Evolutionary conservation across 2,888 invertebrate genomes (phyloP).

Genomic region (Reticulitermes lucifugus): DNA sequence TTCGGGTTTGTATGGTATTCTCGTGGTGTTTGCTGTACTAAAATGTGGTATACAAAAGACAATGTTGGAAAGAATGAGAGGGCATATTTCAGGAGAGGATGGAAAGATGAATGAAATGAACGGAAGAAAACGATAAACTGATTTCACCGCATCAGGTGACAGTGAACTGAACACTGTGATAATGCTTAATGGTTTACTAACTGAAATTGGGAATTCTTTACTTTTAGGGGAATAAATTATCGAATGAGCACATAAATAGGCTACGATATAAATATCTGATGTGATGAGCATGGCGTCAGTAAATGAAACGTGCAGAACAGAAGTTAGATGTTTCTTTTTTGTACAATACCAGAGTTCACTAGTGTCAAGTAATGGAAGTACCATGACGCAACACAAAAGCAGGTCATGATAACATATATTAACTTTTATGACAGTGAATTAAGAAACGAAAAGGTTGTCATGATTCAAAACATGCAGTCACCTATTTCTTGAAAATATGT

Average conservation of each 20-base stretch:
- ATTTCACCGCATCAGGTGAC: no score
- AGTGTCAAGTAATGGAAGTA: slow-evolving; percentile 15
- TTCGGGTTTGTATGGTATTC: no score
- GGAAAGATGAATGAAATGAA: no score
- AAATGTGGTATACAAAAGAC: no score
- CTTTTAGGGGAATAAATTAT: no score
- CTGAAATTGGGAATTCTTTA: no score
- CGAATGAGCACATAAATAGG: background rate
- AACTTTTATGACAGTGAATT: slow-evolving; percentile 27
- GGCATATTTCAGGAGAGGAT: no score
- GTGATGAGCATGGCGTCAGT: background rate
- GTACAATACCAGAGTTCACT: background rate
- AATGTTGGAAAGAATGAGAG: no score
- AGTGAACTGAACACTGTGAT: no score
- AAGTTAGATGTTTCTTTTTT: background rate
- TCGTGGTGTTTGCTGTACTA: no score
- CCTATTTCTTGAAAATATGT: background rate
- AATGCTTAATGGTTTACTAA: no score
- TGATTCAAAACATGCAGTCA: slow-evolving; percentile 2
- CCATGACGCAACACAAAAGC: background rate
- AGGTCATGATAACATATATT: background rate
- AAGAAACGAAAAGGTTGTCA: slow-evolving; percentile 1
- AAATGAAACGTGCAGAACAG: background rate
- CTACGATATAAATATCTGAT: background rate
- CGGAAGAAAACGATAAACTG: no score